Base-by-base conservation (phyloP, 2,888 invertebrate genomes). In the Anodontia alba region DNA sequence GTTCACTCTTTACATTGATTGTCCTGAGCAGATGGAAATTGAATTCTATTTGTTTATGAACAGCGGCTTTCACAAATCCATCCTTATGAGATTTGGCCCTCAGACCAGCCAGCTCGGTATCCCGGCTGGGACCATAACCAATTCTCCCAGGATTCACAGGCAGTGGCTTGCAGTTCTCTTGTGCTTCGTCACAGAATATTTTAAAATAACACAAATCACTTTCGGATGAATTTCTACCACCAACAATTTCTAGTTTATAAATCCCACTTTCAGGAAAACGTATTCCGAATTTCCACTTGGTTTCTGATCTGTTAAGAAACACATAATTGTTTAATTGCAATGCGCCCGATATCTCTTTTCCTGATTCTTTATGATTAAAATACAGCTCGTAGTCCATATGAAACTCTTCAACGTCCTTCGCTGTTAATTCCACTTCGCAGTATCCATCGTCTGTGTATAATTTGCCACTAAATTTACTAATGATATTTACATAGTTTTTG, bases 311-410 rank as follows among this genome's bases (percentile, higher is more conserved):
- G 46, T 81, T 82, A 33, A 87, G 77, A 20, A 87, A 73, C 7
- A 89, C 87, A 72, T 75, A 89, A n/a, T 83, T 88, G 23, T 83
- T 81, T n/a, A 87, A 74, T 66, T 84, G 84, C 51, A 84, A 67
- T 1, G 73, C 77, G 23, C 76, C 68, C 12, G 87, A 77, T 17
- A 87, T 84, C 62, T 81, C 76, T 1, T 73, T 78, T 12, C 74
- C 80, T 1, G 88, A 89, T 74, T 88, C 85, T 42, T 83, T 74
- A 42, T 87, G 81, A 54, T 87, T 86, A 49, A 81, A 88, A 62
- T 75, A 88, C 1, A 89, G 76, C 57, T 83, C 83, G 75, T 86
- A 86, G 46, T 79, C 74, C 74, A 86, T 73, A 26, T 33, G 69
- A 69, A 86, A 73, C 3, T 72, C 75, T 33, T 26, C 29, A 1